These are phyloP conservation scores for Dendroctonus ponderosae DNA, from an alignment of 1,140 invertebrate species.

Conservation along the genomic window DNA sequence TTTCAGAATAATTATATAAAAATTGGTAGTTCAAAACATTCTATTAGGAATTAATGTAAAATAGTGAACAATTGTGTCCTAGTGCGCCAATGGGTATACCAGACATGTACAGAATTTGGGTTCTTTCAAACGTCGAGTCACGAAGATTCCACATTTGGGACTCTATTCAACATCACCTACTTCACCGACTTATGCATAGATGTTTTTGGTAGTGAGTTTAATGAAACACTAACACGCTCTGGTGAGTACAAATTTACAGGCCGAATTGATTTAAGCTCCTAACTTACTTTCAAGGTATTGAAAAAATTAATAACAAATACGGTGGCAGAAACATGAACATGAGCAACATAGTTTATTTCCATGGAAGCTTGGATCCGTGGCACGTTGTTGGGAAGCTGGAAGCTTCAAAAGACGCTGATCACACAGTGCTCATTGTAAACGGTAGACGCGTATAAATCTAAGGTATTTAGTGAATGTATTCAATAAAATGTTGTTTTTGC, in stretches of 20 bases:
- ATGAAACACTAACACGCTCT: slow-evolving; percentile 1
- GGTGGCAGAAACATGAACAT: slow-evolving; percentile 58
- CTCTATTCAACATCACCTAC: slow-evolving; percentile 58
- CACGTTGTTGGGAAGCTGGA: slow-evolving; percentile 60
- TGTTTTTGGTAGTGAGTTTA: slow-evolving; percentile 57
- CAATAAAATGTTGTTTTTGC: slow-evolving; percentile 24
- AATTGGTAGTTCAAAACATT: no score
- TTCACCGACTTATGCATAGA: slow-evolving; percentile 66
- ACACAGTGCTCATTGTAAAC: slow-evolving; percentile 38
- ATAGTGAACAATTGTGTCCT: slow-evolving; percentile 12
- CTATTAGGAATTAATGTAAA: no score
- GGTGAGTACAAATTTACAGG: not conserved
- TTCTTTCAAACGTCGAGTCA: slow-evolving; percentile 74
- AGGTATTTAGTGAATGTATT: no score
- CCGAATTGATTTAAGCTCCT: no score
- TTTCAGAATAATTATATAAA: no score
- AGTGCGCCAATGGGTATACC: slow-evolving; percentile 74
- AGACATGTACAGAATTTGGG: slow-evolving; percentile 82
- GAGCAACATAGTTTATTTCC: slow-evolving; percentile 63
- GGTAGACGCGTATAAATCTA: not conserved
- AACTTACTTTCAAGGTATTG: slow-evolving; percentile 48
- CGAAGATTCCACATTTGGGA: slow-evolving; percentile 63
- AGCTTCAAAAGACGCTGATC: slow-evolving; percentile 54
- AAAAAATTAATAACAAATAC: slow-evolving; percentile 61
- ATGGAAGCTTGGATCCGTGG: slow-evolving; percentile 67